A percentile compares a stretch with the other conserved stretches of the same genome.
Conservation (phyloP, 2,113 vertebrate genomes). For the Lampris megalopsis region DNA sequence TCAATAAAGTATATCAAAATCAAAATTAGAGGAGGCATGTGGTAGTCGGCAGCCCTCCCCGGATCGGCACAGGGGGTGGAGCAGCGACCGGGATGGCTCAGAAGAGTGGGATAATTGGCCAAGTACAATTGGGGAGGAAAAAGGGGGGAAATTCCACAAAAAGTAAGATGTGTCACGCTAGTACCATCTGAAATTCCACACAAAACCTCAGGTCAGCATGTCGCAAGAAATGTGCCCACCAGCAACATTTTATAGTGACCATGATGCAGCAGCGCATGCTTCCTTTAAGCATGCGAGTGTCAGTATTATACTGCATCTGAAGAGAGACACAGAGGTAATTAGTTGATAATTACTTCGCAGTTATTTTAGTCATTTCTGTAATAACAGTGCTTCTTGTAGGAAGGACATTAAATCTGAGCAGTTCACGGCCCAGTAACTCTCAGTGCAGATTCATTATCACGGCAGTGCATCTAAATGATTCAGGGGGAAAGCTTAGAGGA, state of each 20-base stretch:
- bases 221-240: neutral
- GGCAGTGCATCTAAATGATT: conserved; percentile 66
- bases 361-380: conserved; percentile 53
- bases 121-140: too few species aligned
- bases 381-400: conserved; percentile 40
- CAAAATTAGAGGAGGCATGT: too few species aligned
- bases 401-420: conserved; percentile 18
- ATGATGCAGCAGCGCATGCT: neutral
- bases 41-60: too few species aligned
- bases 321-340: conserved; percentile 15
- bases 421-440: conserved; percentile 39
- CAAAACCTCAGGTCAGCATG: neutral
- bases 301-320: conserved; percentile 17
- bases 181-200: too few species aligned
- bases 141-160: too few species aligned
- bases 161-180: too few species aligned
- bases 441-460: conserved; percentile 55
- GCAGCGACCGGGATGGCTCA: too few species aligned
- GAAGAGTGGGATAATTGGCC: too few species aligned
- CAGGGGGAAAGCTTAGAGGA: conserved; percentile 49
- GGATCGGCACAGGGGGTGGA: too few species aligned
- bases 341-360: neutral
- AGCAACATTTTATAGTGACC: too few species aligned
- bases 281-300: too few species aligned
- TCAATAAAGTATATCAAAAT: too few species aligned